Evolutionary conservation across 2,113 vertebrate genomes (phyloP), one percentile per base, ranked within the genome.

Genomic region (Heterochromis multidens): DNA sequence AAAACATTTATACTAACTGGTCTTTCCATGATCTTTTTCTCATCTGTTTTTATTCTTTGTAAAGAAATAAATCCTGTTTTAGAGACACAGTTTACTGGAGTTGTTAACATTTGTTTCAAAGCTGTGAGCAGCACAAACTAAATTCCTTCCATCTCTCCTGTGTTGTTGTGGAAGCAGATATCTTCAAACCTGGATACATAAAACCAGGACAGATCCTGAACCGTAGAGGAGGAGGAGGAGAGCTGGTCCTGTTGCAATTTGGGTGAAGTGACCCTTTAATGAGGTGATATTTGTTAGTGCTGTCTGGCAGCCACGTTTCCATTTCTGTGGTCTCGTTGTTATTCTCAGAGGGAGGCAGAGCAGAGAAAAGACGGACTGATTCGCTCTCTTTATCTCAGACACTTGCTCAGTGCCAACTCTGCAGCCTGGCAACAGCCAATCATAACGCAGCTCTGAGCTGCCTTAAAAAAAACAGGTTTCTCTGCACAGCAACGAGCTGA

Each of bases 361-460:
- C 77, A 54, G 76, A 72, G 77, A 61, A 82, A 82, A 54, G 77
- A 79, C 31, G 13, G 5, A 54, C 29, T 1, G 11, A 33, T 86
- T 85, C 35, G 8, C 46, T 63, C 67, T 83, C 82, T 89, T 90
- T 84, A 57, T 85, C 65, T 76, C 52, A 65, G 49, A 82, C 76
- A 25, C 65, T 76, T 21, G 35, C 86, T 43, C 19, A 1, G 62
- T 88, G 67, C 89, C 89, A 87, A 58, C 77, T 23, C 87, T 67
- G 87, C 76, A 67, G 90, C 89, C 59, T 37, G 62, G 82, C 79
- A 90, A 81, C 92, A 90, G 82, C 95, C 95, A 95, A 93, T 95
- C 85, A 82, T 11, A 88, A 80, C 46, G 0, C 60, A 79, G 88
- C 83, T 60, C 60, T 21, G 37, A 78, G 63, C 31, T 57, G 61